Base-by-base conservation (phyloP, 2,113 vertebrate genomes). In the Panurus biarmicus region DNA sequence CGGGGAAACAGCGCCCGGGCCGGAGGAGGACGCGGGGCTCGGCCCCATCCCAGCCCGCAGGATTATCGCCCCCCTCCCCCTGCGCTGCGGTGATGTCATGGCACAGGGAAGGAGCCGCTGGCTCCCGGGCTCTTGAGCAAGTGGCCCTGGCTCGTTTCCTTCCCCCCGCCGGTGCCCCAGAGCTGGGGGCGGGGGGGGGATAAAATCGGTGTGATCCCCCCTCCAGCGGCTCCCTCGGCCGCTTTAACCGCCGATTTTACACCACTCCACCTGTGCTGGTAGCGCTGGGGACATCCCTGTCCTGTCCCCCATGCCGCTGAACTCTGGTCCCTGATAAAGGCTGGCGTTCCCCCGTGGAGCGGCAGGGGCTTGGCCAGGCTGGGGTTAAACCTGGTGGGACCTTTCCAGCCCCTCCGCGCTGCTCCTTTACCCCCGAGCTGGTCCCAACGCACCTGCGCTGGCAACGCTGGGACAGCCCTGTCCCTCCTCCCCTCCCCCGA, bases 11-110 rank as follows among this genome's bases (percentile, higher is more conserved):
- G 44, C 2, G 3, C 2, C 23, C 0, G 18, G 51, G 48, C 11
- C 12, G 40, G 31, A 6, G 50, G 24, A 40, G 78, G 35, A 19
- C 7, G 8, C 12, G 4, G 33, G 64, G 45, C 20, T 65, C 13
- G 3, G 61, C 6, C 21, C 2, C 76, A 15, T 28, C 31, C 20
- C 54, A 2, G 45, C 22, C 44, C 14, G 65, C 35, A 19, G 51
- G 70, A 75, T 47, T 53, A 3, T 12, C 38, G n/a, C 23, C 13
- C 24, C 51, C 48, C 28, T 6, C 9, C 47, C 65, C 47, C 48
- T n/a, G 60, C 54, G 83, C 92, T 95, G 84, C 96, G 26, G 38
- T 97, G 96, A 93, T 70, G 66, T 97, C 97, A 95, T 48, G 77
- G 90, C 79, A 88, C 70, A 58, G 90, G 66, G 76, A 89, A 85